These are phyloP conservation scores for Acanthosoma haemorrhoidale DNA, from an alignment of 2,888 invertebrate species.

Conservation along the genomic window DNA sequence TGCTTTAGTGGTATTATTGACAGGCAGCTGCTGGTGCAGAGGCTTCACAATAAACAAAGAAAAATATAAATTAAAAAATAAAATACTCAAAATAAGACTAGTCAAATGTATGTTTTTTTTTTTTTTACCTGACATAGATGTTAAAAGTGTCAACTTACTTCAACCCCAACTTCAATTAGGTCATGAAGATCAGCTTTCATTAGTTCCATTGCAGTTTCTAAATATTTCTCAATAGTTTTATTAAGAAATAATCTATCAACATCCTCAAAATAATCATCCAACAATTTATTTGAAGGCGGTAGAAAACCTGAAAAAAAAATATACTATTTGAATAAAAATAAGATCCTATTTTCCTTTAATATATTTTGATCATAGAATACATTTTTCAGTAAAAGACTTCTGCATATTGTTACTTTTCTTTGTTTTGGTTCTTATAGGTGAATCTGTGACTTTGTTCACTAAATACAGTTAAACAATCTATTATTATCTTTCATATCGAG, in stretches of 20 bases:
- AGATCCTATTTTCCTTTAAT: too few relatives aligned
- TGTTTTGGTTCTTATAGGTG: too few relatives aligned
- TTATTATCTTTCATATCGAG: too few relatives aligned
- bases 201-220: slow-evolving; percentile 62
- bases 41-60: background rate
- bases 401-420: too few relatives aligned
- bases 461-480: too few relatives aligned
- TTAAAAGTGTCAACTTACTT: slow-evolving; percentile 47
- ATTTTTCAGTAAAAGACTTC: too few relatives aligned
- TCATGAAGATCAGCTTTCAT: slow-evolving; percentile 78
- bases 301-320: slow-evolving; percentile 52
- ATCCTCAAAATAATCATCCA: slow-evolving; percentile 65
- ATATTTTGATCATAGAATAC: too few relatives aligned
- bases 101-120: too few relatives aligned
- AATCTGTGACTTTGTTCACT: too few relatives aligned
- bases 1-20: background rate
- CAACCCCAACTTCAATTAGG: slow-evolving; percentile 54
- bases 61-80: background rate
- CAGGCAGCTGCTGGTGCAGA: background rate
- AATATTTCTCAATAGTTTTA: slow-evolving; percentile 66
- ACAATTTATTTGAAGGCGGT: slow-evolving; percentile 52
- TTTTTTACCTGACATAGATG: background rate
- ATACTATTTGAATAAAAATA: too few relatives aligned
- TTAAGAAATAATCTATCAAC: slow-evolving; percentile 70
- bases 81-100: background rate